These are phyloP conservation scores for Drosophila tristis DNA, from an alignment of 1,140 invertebrate genomes.

Conservation along the genomic window DNA sequence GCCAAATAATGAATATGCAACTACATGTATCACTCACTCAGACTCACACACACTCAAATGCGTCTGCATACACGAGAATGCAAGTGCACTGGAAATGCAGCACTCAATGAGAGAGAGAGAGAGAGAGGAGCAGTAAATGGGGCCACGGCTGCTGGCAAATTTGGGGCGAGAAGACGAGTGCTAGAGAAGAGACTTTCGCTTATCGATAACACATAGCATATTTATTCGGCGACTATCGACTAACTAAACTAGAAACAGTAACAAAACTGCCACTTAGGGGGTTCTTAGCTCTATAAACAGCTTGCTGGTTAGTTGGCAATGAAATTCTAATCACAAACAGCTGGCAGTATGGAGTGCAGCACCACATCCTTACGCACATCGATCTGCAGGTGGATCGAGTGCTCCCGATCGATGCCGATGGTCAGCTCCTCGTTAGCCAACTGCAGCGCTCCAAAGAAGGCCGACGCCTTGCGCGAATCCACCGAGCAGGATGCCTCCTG, in stretches of 20 bases:
- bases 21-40: slow-evolving; percentile 23
- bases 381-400: slow-evolving; percentile 71
- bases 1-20: slow-evolving; percentile 57
- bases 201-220: slow-evolving; percentile 34
- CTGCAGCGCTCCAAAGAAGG: slow-evolving; percentile 76
- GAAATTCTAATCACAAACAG: slow-evolving; percentile 62
- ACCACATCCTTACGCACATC: slow-evolving; percentile 68
- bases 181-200: slow-evolving; percentile 53
- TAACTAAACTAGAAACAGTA: background rate
- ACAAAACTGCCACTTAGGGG: too few species aligned
- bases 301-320: too few species aligned
- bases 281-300: too few species aligned
- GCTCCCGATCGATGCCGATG: slow-evolving; percentile 71
- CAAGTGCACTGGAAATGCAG: slow-evolving; percentile 46
- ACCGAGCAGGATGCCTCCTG: slow-evolving; percentile 70
- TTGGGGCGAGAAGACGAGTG: slow-evolving; percentile 53
- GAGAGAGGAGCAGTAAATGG: slow-evolving; percentile 44
- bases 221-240: slow-evolving; percentile 4
- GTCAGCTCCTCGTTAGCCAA: slow-evolving; percentile 69
- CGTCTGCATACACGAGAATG: slow-evolving; percentile 3
- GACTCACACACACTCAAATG: slow-evolving; percentile 1
- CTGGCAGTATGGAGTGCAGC: slow-evolving; percentile 75
- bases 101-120: slow-evolving; percentile 21
- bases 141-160: slow-evolving; percentile 72
- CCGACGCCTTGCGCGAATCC: slow-evolving; percentile 72